Conservation (phyloP, 2,888 invertebrate species). For the Hypercompe scribonia region DNA sequence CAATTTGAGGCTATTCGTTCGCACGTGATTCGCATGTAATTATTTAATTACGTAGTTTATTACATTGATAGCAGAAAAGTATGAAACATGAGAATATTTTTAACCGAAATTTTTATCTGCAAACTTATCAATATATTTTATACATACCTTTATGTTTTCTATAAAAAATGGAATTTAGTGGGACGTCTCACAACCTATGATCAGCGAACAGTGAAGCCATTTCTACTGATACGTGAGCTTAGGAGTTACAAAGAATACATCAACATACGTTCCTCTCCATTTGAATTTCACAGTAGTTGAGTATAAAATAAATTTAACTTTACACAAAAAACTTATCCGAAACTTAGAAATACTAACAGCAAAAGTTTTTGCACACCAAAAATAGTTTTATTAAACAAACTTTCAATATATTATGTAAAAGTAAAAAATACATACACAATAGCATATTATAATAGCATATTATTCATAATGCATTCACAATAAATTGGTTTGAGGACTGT, state of each 20-base stretch:
- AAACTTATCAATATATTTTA: too few species aligned
- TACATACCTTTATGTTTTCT: too few species aligned
- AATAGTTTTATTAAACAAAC: not conserved
- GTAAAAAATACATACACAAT: slow-evolving; percentile 1
- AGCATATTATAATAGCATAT: not conserved
- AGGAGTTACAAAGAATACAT: not conserved
- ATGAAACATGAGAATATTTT: too few species aligned
- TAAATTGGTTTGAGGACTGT: slow-evolving; percentile 8
- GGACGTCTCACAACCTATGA: too few species aligned
- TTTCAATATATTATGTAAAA: not conserved
- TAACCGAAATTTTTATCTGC: too few species aligned
- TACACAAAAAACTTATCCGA: not conserved
- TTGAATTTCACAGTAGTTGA: not conserved
- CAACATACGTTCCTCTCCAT: not conserved
- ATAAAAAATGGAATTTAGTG: too few species aligned
- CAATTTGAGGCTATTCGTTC: too few species aligned
- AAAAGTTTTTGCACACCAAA: not conserved
- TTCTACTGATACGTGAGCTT: too few species aligned
- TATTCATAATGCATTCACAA: slow-evolving; percentile 9
- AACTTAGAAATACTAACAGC: not conserved
- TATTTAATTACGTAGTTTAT: too few species aligned
- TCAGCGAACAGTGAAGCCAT: too few species aligned
- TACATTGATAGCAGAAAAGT: too few species aligned
- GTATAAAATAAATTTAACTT: not conserved
- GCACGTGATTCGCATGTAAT: too few species aligned